These are phyloP conservation scores for Macropodus opercularis DNA, from an alignment of 2,797 vertebrate genomes.

Conservation along the genomic window DNA sequence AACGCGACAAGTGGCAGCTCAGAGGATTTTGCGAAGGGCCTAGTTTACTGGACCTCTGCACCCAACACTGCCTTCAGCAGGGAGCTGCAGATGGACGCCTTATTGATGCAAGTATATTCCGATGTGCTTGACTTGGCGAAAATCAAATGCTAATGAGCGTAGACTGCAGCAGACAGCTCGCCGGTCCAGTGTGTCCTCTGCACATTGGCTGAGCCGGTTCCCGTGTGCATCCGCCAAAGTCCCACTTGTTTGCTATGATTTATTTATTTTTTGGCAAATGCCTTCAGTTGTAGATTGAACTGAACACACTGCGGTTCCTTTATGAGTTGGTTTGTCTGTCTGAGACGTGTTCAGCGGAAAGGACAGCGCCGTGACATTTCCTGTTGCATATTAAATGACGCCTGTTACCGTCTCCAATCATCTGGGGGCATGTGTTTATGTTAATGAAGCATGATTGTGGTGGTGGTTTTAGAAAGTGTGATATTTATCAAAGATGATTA, in stretches of 20 bases:
- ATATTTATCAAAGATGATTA: slow-evolving; percentile 32
- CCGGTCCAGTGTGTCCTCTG: slow-evolving; percentile 18
- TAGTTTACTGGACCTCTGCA: slow-evolving; percentile 28
- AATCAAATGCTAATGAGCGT: slow-evolving; percentile 51
- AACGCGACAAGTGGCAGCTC: slow-evolving; percentile 39
- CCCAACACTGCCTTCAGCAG: slow-evolving; percentile 9
- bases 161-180: slow-evolving; percentile 14
- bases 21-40: slow-evolving; percentile 13
- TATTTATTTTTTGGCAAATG: slow-evolving; percentile 17
- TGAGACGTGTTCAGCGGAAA: slow-evolving; percentile 9
- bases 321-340: slow-evolving; percentile 22
- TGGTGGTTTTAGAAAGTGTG: slow-evolving; percentile 13
- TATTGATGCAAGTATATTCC: slow-evolving; percentile 48
- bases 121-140: slow-evolving; percentile 25
- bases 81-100: slow-evolving; percentile 45
- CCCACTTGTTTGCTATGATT: slow-evolving; percentile 44
- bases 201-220: slow-evolving; percentile 29
- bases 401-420: slow-evolving; percentile 45
- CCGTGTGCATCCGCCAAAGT: slow-evolving; percentile 6
- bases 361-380: slow-evolving; percentile 46
- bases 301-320: slow-evolving; percentile 23
- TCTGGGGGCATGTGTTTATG: slow-evolving; percentile 28
- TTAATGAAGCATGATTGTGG: slow-evolving; percentile 26
- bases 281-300: slow-evolving; percentile 11
- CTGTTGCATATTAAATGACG: slow-evolving; percentile 34